Evolutionary conservation across 2,113 vertebrate genomes (phyloP).

Genomic region (Dasyprocta punctata): DNA sequence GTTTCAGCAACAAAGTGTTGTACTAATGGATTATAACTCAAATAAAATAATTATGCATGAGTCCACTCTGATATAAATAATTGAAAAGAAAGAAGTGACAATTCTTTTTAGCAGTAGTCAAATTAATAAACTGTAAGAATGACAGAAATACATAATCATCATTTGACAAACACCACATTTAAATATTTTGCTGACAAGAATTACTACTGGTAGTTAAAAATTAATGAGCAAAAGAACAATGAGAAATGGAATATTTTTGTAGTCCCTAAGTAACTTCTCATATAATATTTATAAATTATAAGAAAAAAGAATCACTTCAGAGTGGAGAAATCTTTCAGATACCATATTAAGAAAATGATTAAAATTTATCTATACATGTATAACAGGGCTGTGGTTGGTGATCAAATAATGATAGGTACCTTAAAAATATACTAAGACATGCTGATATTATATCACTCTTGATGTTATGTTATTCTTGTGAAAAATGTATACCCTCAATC

Average conservation of each 20-base stretch:
- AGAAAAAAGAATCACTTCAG: not conserved
- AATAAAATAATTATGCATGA: not conserved
- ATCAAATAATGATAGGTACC: not conserved
- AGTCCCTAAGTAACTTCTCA: constrained; percentile 6
- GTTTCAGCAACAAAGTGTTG: not conserved
- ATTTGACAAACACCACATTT: not conserved
- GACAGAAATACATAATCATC: not conserved
- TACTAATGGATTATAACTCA: not conserved
- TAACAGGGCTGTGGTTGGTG: not conserved
- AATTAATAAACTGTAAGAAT: constrained; percentile 4
- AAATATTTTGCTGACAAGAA: not conserved
- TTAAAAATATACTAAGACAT: not conserved
- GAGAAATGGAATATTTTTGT: not conserved
- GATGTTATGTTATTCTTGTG: not conserved
- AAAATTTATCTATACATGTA: not conserved
- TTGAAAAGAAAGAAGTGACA: not conserved
- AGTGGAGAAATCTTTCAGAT: not conserved
- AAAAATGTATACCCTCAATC: not conserved
- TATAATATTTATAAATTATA: not conserved
- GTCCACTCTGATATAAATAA: not conserved
- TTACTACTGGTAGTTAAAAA: not conserved
- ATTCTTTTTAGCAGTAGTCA: not conserved
- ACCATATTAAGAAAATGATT: not conserved
- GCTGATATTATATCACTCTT: not conserved
- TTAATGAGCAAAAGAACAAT: not conserved